Evolutionary conservation across 2,797 vertebrate genomes (phyloP).

Genomic region (Acomys russatus): DNA sequence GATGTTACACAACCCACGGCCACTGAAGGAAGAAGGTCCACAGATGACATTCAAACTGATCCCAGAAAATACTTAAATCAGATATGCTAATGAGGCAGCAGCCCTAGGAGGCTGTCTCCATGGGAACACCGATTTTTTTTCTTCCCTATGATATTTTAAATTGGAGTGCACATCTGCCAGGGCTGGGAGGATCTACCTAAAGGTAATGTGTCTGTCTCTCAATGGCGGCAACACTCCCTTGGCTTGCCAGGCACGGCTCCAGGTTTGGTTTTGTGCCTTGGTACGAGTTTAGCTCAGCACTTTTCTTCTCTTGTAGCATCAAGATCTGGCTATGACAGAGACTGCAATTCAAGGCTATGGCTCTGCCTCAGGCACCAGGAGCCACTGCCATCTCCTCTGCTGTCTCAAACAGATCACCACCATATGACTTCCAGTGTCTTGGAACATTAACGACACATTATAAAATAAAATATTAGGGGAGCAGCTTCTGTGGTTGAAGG

Average conservation of each 20-base stretch:
- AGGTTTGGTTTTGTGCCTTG: neutral
- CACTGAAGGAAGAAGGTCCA: constrained; percentile 41
- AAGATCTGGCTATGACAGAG: neutral
- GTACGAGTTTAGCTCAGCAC: neutral
- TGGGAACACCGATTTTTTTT: constrained; percentile 79
- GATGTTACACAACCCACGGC: constrained; percentile 29
- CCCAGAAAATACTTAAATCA: constrained; percentile 79
- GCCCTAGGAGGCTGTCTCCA: constrained; percentile 72
- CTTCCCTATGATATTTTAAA: constrained; percentile 73
- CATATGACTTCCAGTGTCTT: neutral
- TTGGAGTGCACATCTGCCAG: constrained; percentile 71
- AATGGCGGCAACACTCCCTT: neutral
- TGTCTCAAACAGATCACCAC: neutral
- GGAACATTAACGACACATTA: neutral
- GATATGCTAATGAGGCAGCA: constrained; percentile 77
- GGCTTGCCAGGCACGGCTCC: neutral
- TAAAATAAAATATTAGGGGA: neutral
- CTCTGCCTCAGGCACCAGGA: neutral
- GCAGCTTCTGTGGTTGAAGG: neutral
- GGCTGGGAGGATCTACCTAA: neutral
- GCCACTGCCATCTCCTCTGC: neutral
- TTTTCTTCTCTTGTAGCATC: neutral
- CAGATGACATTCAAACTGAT: constrained; percentile 58
- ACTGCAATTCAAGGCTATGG: neutral
- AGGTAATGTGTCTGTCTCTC: neutral